phyloP scores from a whole-genome alignment of 2,797 vertebrate species.

The Trachops cirrhosus region DNA sequence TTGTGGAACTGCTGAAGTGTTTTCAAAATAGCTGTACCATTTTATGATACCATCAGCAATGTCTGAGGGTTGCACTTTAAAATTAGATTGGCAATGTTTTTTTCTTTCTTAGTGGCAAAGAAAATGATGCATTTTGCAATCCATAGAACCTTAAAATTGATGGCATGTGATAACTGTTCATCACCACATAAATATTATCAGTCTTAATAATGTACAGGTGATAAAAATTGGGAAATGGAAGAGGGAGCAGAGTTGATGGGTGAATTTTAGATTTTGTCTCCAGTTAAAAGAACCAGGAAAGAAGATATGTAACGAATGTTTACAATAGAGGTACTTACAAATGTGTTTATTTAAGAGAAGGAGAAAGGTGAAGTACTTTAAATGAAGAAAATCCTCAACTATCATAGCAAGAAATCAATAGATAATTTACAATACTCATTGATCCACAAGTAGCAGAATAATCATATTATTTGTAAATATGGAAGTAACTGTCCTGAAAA shows the following conservation, averaged over 20 bases:
- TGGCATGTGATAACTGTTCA: not conserved
- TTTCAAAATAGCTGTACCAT: not conserved
- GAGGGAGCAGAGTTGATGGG: not conserved
- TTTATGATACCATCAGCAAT: not conserved
- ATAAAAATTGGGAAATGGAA: not conserved
- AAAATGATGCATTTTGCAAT: not conserved
- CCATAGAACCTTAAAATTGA: not conserved
- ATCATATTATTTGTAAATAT: not conserved
- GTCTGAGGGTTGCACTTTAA: not conserved
- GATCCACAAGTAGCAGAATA: not conserved
- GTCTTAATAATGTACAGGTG: not conserved
- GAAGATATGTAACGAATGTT: not conserved
- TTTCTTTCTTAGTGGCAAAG: not conserved
- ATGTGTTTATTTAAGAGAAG: not conserved
- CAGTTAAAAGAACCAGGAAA: not conserved
- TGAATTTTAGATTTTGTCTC: not conserved
- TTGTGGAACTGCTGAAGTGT: not conserved
- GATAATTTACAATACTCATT: not conserved
- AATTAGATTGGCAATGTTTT: not conserved
- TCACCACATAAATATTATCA: not conserved
- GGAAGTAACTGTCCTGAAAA: not conserved
- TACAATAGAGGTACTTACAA: not conserved
- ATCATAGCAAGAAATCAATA: not conserved
- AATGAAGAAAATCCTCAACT: not conserved
- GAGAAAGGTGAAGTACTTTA: not conserved